Evolutionary conservation across 2,113 vertebrate genomes (phyloP).

Genomic region (Malurus cyaneus): DNA sequence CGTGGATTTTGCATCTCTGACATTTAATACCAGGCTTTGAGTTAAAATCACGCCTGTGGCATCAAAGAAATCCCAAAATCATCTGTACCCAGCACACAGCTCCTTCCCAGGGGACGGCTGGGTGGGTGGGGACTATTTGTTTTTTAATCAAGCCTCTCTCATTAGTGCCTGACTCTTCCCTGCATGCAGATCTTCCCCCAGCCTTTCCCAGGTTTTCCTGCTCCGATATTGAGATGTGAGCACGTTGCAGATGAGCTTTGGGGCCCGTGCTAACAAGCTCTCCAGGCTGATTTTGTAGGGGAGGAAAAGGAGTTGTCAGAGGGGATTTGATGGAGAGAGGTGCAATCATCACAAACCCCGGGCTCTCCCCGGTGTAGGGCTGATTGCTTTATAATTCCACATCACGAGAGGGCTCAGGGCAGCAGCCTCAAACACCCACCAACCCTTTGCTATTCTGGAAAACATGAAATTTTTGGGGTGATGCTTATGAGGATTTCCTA

Average conservation of each 20-base stretch:
- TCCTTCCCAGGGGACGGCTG: not conserved
- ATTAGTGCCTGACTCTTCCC: not conserved
- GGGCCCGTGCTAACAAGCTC: not conserved
- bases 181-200: not conserved
- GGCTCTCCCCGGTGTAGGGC: not conserved
- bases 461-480: not conserved
- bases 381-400: constrained; percentile 9
- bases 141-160: not conserved
- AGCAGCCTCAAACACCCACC: not conserved
- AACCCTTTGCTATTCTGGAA: not conserved
- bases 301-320: not conserved
- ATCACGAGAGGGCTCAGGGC: not conserved
- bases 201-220: not conserved
- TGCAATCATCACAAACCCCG: not conserved
- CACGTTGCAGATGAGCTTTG: not conserved
- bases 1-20: not conserved
- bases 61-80: not conserved
- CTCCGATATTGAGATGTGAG: not conserved
- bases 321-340: not conserved
- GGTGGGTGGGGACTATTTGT: not conserved
- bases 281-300: not conserved
- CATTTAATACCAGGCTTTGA: not conserved
- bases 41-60: not conserved
- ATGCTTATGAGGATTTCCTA: not conserved
- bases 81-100: not conserved